These are phyloP conservation scores for Clarias laeviceps DNA, from an alignment of 2,797 vertebrate genomes.

Conservation along the genomic window DNA sequence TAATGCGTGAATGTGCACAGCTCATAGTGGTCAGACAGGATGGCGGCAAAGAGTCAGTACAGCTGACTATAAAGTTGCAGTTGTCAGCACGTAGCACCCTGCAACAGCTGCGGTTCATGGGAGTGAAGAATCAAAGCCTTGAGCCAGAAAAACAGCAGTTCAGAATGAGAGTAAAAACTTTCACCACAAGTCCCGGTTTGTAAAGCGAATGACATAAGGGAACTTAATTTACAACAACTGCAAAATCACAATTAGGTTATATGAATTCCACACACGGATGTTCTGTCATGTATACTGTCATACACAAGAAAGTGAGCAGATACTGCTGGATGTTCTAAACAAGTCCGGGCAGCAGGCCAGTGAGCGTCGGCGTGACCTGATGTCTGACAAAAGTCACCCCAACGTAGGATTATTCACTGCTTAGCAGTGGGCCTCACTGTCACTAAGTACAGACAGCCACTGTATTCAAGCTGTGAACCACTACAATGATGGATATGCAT, in stretches of 20 bases:
- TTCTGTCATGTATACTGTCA: not conserved
- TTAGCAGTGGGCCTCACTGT: conserved; percentile 13
- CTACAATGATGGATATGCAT: not conserved
- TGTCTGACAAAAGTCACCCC: conserved; percentile 36
- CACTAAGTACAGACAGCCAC: conserved; percentile 10
- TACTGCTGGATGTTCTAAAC: conserved; percentile 27
- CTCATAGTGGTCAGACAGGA: conserved; percentile 19
- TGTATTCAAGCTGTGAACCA: conserved; percentile 5
- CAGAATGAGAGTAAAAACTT: too few species aligned
- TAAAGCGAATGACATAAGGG: not conserved
- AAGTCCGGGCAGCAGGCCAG: conserved; percentile 15
- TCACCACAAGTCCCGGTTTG: not conserved
- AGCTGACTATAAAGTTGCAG: conserved; percentile 34
- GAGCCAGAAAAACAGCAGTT: not conserved
- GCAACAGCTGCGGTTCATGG: conserved; percentile 35
- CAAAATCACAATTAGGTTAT: not conserved
- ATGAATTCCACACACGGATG: conserved; percentile 7
- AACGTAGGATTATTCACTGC: conserved; percentile 28
- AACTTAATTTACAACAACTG: not conserved
- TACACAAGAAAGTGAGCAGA: conserved; percentile 24
- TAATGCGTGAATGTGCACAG: not conserved
- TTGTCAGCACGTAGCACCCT: conserved; percentile 26
- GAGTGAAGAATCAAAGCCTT: conserved; percentile 1
- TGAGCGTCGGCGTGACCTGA: not conserved
- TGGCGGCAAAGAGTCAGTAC: not conserved